Conservation (phyloP, 2,113 vertebrate genomes). For the Clupea harengus region DNA sequence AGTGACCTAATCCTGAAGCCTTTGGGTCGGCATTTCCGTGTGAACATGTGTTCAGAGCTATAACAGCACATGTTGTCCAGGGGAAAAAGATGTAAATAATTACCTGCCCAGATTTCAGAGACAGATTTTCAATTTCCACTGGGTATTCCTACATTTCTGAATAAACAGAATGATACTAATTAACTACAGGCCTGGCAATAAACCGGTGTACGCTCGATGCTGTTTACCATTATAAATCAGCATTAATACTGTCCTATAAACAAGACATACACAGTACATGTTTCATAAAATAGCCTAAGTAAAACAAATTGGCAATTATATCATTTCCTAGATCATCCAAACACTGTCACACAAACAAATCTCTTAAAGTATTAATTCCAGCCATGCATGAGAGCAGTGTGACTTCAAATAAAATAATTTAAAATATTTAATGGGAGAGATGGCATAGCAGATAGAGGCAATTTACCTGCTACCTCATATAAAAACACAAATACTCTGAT, state of each 20-base stretch:
- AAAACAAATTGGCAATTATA: conserved; percentile 11
- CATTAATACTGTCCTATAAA: conserved; percentile 16
- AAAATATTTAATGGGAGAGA: background rate
- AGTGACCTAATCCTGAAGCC: conserved; percentile 20
- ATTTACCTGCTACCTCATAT: background rate
- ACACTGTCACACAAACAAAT: background rate
- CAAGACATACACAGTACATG: background rate
- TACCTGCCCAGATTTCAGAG: conserved; percentile 38
- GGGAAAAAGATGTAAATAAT: conserved; percentile 46
- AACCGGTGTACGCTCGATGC: background rate
- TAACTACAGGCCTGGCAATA: background rate
- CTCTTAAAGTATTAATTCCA: background rate
- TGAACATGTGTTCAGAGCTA: conserved; percentile 39
- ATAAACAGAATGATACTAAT: conserved; percentile 23
- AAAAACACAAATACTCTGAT: background rate
- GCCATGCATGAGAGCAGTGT: background rate
- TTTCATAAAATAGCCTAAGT: conserved; percentile 15
- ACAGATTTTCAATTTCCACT: conserved; percentile 35
- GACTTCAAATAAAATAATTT: background rate
- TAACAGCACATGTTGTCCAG: conserved; percentile 34
- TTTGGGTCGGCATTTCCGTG: conserved; percentile 24
- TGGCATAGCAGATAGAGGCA: background rate
- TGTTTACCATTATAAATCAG: conserved; percentile 13
- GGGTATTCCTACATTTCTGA: conserved; percentile 22
- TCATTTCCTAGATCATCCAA: background rate